Base-by-base conservation (phyloP, 2,888 invertebrate genomes). In the Keiferia lycopersicella region DNA sequence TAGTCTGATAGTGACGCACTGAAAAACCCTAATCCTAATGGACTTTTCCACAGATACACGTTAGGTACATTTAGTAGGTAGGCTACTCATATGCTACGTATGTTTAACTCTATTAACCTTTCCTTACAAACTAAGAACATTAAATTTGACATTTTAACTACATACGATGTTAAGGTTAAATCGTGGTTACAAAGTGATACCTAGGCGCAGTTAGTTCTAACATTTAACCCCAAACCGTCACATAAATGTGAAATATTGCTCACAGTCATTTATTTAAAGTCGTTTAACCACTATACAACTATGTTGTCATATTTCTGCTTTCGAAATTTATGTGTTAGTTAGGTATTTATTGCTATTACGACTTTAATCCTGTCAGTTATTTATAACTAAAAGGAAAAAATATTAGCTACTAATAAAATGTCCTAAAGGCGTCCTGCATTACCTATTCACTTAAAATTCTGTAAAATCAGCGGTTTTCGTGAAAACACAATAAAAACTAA, bases 191-290 rank as follows among this genome's bases (percentile, higher is more conserved):
- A 65, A 63, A 61, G 57, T 61, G 38, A 8, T n/a, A 30, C 16
- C 16, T 20, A 39, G 39, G 39, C 8, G 38, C 58, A 38, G 58
- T 58, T 58, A 38, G 39, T 18, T 58, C 61, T 20, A 34, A 34
- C 41, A 38, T 18, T 61, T 66, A 64, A 58, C 56, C 64, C 59
- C 59, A 53, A 61, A 62, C 57, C 64, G 64, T 66, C 66, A 58
- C 53, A 62, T 62, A 64, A 64, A 41, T 62, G 30, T 64, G 64
- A 66, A 62, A 57, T 63, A 65, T 59, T 16, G 58, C 45, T 39
- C 58, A 58, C 66, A 65, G 65, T 66, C 65, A 65, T 65, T 65
- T 53, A 62, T 20, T 34, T 66, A 18, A 53, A 62, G 22, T 48
- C 30, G 16, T 22, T 18, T 50, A 61, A 22, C 22, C 14, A 11